phyloP scores from a whole-genome alignment of 2,797 vertebrate genomes.

The Aldrovandia affinis region DNA sequence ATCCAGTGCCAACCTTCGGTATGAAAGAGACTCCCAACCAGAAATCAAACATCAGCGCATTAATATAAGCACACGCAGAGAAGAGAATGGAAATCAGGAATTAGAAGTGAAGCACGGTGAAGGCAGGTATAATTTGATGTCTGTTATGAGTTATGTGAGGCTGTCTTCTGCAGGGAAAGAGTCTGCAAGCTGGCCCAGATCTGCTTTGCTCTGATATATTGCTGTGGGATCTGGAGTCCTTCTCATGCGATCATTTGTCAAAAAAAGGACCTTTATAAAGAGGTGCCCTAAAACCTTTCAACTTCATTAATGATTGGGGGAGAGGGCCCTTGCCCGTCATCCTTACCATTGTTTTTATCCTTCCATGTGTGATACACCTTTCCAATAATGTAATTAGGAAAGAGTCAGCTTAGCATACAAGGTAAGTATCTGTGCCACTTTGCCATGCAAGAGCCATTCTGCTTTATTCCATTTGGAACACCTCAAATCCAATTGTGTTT shows the following conservation, averaged over 20 bases:
- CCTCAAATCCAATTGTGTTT: too few species aligned
- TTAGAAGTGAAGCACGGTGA: background rate
- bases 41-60: background rate
- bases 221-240: background rate
- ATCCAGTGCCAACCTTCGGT: background rate
- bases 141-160: background rate
- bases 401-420: too few species aligned
- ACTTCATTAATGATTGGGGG: background rate
- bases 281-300: constrained; percentile 8
- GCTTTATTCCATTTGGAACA: too few species aligned
- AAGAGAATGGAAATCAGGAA: background rate
- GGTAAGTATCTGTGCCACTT: too few species aligned
- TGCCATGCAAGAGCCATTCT: too few species aligned
- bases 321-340: background rate
- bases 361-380: constrained; percentile 7
- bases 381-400: background rate
- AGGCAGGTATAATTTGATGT: background rate
- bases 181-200: constrained; percentile 4
- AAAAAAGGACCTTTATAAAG: constrained; percentile 12
- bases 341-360: background rate
- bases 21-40: background rate
- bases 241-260: background rate
- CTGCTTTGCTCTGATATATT: background rate
- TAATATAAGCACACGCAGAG: background rate
- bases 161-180: background rate